phyloP scores from a whole-genome alignment of 2,888 invertebrate species.

The Neuroscelio doddi region DNA sequence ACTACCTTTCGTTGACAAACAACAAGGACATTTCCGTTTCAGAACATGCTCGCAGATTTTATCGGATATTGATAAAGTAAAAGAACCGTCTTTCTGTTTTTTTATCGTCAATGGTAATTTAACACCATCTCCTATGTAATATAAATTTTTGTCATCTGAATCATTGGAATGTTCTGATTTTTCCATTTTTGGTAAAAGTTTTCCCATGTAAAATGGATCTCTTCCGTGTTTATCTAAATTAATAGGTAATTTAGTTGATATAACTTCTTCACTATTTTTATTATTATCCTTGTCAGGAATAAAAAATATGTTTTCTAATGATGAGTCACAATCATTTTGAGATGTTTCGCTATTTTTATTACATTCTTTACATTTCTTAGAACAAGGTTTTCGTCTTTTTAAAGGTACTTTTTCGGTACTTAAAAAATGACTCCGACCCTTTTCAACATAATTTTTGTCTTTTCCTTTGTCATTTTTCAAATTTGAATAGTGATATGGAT shows the following conservation, averaged over 20 bases:
- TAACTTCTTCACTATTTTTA: neutral
- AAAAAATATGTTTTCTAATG: neutral
- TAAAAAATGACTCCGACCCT: neutral
- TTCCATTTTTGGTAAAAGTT: constrained; percentile 38
- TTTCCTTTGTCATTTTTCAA: neutral
- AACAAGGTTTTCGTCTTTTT: neutral
- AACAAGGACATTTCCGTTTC: constrained; percentile 58
- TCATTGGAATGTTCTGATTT: constrained; percentile 6
- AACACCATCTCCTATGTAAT: constrained; percentile 62
- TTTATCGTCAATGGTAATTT: constrained; percentile 60
- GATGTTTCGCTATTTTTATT: too few species aligned
- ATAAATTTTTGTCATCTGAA: constrained; percentile 50
- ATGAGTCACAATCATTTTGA: neutral
- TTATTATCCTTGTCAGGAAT: neutral
- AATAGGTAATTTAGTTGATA: neutral
- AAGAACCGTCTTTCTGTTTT: constrained; percentile 59
- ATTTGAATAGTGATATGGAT: neutral
- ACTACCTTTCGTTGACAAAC: constrained; percentile 41
- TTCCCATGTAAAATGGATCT: constrained; percentile 49
- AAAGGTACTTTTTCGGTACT: neutral
- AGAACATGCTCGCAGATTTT: constrained; percentile 56
- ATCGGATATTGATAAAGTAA: constrained; percentile 57
- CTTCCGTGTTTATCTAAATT: neutral
- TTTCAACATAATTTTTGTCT: neutral
- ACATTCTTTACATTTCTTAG: neutral